Evolutionary conservation across 92 coral and sea anemone genomes (phyloP).

Genomic region (Porites divaricata): DNA sequence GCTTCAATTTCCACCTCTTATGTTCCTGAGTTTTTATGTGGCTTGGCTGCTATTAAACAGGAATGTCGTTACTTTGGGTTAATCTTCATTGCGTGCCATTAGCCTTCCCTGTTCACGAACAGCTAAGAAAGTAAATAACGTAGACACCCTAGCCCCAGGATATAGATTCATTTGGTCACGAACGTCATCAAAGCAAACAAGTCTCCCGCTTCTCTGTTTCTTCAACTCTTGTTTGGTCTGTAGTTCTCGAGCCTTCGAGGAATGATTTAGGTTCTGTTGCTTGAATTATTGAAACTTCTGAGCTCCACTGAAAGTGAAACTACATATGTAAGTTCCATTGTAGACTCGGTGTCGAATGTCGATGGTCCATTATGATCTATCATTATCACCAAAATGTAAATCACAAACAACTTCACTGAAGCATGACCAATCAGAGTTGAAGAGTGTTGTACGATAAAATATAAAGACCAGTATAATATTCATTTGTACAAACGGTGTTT

Average conservation of each 20-base stretch:
- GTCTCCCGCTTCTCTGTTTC: not conserved
- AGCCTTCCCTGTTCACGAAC: not conserved
- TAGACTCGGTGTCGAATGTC: not conserved
- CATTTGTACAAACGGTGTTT: constrained; percentile 1
- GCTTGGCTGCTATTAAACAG: no score
- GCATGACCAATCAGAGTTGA: constrained; percentile 12
- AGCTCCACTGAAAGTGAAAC: not conserved
- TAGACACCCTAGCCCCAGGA: constrained; percentile 9
- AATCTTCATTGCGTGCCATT: constrained; percentile 8
- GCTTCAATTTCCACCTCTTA: no score
- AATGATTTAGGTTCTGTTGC: not conserved
- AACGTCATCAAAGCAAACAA: not conserved
- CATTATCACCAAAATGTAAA: not conserved
- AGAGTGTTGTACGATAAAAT: not conserved
- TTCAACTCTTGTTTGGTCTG: no score
- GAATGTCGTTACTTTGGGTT: no score
- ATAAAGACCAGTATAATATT: not conserved
- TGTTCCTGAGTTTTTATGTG: no score
- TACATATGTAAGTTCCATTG: not conserved
- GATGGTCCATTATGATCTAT: not conserved
- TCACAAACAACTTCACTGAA: constrained; percentile 5
- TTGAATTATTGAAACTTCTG: not conserved
- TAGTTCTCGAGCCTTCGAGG: not conserved
- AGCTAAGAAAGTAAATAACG: not conserved
- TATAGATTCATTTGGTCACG: not conserved